Evolutionary conservation across 1,140 invertebrate genomes (phyloP), one percentile per base, ranked within the genome.

Genomic region (Chlorops oryzae): DNA sequence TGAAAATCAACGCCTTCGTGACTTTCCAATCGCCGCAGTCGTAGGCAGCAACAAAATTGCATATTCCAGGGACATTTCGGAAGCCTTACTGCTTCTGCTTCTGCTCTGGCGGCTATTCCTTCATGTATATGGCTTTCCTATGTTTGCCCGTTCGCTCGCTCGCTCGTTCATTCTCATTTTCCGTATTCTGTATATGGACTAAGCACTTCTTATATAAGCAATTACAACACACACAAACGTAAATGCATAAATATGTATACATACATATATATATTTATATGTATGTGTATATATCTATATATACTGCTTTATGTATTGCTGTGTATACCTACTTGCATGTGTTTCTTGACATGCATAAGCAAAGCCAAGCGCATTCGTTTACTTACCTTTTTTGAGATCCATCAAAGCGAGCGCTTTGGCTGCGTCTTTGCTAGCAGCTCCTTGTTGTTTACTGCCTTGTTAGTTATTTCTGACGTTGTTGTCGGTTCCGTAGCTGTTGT

Each of bases 351-450:
- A n/a, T n/a, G n/a, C n/a, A n/a, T n/a, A n/a, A n/a, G n/a, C n/a
- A n/a, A n/a, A n/a, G n/a, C n/a, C n/a, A n/a, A n/a, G 25, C 47
- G 40, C 27, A 15, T 39, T 37, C 24, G 32, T 32, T 38, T 44
- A 46, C 45, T 48, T 57, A 57, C 42, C 48, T 57, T 50, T 47
- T 21, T 25, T 37, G 57, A 58, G 61, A 68, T 68, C 61, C 65
- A 68, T 68, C 65, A 68, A 61, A 59, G 59, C 57, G 48, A 38
- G 42, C 28, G 50, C 28, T 18, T 15, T 17, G 17, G 34, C 10
- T 38, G 45, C 46, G 42, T 44, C 37, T 27, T 40, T 43, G 32
- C 37, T 51, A n/a, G n/a, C n/a, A n/a, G n/a, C n/a, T n/a, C n/a
- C n/a, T 51, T 45, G 51, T 46, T 52, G 47, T 43, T 47, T 38